Evolutionary conservation across 2,113 vertebrate genomes (phyloP), one percentile per base, ranked within the genome.

Genomic region (Chaetorhynchus papuensis): DNA sequence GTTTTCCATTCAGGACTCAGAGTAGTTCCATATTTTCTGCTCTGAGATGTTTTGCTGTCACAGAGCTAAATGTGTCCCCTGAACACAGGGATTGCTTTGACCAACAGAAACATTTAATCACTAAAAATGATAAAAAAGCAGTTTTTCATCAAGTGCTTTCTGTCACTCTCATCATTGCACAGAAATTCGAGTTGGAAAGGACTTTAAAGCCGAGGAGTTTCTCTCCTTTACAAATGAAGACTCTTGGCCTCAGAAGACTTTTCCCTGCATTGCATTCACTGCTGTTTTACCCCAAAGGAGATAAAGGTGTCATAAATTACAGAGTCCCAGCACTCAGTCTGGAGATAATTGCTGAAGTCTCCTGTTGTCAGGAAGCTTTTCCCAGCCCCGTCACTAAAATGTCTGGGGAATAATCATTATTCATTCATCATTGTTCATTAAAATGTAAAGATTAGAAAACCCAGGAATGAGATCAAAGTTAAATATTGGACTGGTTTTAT

Each of bases 231-330:
- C 65, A 52, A 26, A 83, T 60, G 17, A 26, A 89, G 33, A 39
- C 30, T 89, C 57, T 30, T 66, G 64, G 21, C 81, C 77, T 71
- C 41, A 28, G 15, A 76, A 41, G 87, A 60, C 39, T 53, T 91
- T 21, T 59, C 86, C 64, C 74, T 49, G 56, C 6, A 3, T 72
- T 39, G 3, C 52, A 87, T 93, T 95, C 93, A 75, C 60, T 87
- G 85, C 56, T 35, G 64, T 45, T 78, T 93, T 93, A 78, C 53
- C 87, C 68, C 52, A 78, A 87, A 78, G 64, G 72, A 93, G 90
- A 94, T 87, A 96, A 94, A 96, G 77, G 47, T 72, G 76, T 5
- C 72, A 89, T 91, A 84, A 96, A 95, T 96, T 31, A 75, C 56
- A 28, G 84, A 93, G 52, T 37, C 61, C 76, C 59, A 89, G 56